These are phyloP conservation scores for Dinoponera quadriceps DNA, from an alignment of 1,140 invertebrate species.

Conservation along the genomic window DNA sequence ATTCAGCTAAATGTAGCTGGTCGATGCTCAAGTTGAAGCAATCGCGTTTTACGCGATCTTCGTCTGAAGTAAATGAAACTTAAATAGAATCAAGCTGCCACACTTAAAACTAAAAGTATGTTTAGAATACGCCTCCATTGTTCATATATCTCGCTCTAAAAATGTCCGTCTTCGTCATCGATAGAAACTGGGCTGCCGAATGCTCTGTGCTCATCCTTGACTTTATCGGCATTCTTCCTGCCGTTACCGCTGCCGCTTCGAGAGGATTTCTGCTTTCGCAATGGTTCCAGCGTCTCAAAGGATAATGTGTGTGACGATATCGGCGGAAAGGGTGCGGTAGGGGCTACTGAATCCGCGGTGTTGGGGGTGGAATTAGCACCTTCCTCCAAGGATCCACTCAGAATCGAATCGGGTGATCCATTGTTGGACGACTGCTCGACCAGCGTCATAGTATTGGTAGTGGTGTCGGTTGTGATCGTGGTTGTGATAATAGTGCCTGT, in stretches of 20 bases:
- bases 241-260: background rate
- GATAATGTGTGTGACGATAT: constrained; percentile 65
- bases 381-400: constrained; percentile 70
- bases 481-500: too few relatives aligned
- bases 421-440: constrained; percentile 66
- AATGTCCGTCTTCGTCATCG: constrained; percentile 65
- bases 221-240: constrained; percentile 34
- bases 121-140: too few relatives aligned
- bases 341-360: constrained; percentile 74
- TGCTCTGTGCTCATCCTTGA: constrained; percentile 62
- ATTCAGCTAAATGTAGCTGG: too few relatives aligned
- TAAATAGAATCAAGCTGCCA: too few relatives aligned
- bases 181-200: constrained; percentile 78
- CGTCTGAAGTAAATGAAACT: too few relatives aligned
- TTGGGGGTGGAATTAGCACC: constrained; percentile 69
- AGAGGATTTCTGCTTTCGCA: background rate
- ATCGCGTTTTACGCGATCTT: too few relatives aligned
- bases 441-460: constrained; percentile 12
- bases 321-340: constrained; percentile 74
- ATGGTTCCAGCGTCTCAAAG: constrained; percentile 29
- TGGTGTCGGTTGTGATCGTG: background rate
- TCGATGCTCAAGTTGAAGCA: too few relatives aligned
- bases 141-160: constrained; percentile 24
- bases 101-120: too few relatives aligned
- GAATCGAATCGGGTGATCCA: constrained; percentile 76